Percentiles rank a stretch among this genome's conserved stretches.
These are phyloP conservation scores for Seriola rivoliana DNA, from an alignment of 2,113 vertebrate species.

Conservation along the genomic window DNA sequence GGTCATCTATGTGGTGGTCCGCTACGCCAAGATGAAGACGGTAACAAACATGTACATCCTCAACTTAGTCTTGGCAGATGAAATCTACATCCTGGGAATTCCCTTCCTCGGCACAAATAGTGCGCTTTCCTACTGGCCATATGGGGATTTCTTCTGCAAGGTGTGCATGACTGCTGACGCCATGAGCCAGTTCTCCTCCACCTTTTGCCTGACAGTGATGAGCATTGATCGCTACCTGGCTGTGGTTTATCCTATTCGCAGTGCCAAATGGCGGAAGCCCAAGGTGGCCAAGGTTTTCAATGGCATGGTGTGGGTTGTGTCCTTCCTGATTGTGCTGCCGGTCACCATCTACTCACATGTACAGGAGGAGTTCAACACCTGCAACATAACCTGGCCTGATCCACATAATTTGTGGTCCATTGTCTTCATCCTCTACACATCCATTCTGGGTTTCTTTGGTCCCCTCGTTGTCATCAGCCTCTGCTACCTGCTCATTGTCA, in stretches of 20 bases:
- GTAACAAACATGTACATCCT: constrained; percentile 96
- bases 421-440: constrained; percentile 91
- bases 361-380: constrained; percentile 88
- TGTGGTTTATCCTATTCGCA: constrained; percentile 92
- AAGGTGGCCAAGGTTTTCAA: constrained; percentile 89
- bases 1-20: constrained; percentile 91
- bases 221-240: constrained; percentile 95
- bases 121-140: constrained; percentile 92
- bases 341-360: constrained; percentile 89
- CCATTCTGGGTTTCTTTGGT: constrained; percentile 90
- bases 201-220: constrained; percentile 95
- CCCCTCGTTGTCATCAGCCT: constrained; percentile 91
- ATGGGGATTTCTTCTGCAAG: constrained; percentile 90
- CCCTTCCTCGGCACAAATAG: constrained; percentile 92
- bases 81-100: constrained; percentile 92
- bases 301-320: constrained; percentile 87
- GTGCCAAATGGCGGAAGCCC: constrained; percentile 89
- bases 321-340: constrained; percentile 90
- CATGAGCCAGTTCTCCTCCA: constrained; percentile 94
- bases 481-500: constrained; percentile 93
- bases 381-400: constrained; percentile 94
- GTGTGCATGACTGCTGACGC: constrained; percentile 90
- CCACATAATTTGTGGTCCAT: constrained; percentile 85
- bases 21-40: constrained; percentile 92
- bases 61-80: constrained; percentile 92